Base-by-base conservation (phyloP, 1,140 invertebrate genomes). In the Dufourea novaeangliae region DNA sequence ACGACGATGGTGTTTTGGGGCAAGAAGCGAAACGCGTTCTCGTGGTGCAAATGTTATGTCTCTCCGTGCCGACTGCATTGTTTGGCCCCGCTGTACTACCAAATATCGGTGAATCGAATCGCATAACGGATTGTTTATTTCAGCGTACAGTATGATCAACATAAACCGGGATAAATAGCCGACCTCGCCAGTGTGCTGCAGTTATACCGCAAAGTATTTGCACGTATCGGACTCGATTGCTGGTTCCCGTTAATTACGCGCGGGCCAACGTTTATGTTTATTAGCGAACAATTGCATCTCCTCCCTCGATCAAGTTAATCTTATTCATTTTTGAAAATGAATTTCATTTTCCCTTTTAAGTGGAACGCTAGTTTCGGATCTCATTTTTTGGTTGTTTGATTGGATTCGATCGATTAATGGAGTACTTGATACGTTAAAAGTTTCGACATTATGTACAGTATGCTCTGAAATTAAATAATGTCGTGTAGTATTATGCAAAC, bases 61-160 rank as follows among this genome's bases (percentile, higher is more conserved):
- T 22, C 5, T 0, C 32, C 8, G 10, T 25, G 44, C 1, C 2
- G 56, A 25, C 54, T 54, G 14, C 7, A 34, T 27, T 41, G 57
- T 62, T 39, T 56, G 39, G 32, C 34, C 27, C 32, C n/a, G n/a
- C 0, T n/a, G 32, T 7, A 12, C 57, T 14, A 54, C 59, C 57
- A 77, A 70, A 77, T 62, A 71, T 77, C 62, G 34, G 74, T 6
- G 34, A 6, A 32, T 41, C 67, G 67, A 62, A 41, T 71, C 56
- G 32, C 44, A 71, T 71, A 71, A 71, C 41, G 67, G 57, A 79
- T 83, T 82, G 69, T 82, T 83, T 72, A 74, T 82, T 59, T 25
- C 52, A 20, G 11, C 17, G n/a, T 79, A 29, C 52, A 52, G 32
- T 41, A 75, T 37, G 44, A 54, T 32, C 25, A 72, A 75, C 69